phyloP scores from a whole-genome alignment of 2,797 vertebrate genomes.

The Spinus pinus region DNA sequence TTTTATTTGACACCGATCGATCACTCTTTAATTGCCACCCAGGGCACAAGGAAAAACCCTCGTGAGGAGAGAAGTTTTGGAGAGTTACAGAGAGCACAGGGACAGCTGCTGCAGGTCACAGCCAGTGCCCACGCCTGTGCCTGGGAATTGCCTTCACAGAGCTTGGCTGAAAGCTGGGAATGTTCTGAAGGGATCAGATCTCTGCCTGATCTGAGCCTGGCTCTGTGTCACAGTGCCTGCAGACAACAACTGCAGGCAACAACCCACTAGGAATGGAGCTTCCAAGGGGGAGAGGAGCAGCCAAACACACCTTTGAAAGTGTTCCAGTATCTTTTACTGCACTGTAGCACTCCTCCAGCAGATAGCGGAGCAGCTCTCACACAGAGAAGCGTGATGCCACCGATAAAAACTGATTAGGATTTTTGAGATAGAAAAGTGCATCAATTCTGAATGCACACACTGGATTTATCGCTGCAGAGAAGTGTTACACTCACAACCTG shows the following conservation, averaged over 20 bases:
- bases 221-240: not conserved
- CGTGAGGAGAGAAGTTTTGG: not conserved
- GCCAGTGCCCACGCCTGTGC: not conserved
- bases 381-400: not conserved
- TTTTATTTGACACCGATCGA: conserved; percentile 45
- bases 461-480: not conserved
- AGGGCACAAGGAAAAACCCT: not conserved
- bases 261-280: not conserved
- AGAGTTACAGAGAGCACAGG: not conserved
- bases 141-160: not conserved
- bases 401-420: not conserved
- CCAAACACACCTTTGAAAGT: not conserved
- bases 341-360: not conserved
- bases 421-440: not conserved
- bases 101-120: not conserved
- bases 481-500: not conserved
- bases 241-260: not conserved
- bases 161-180: not conserved
- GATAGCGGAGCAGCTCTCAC: not conserved
- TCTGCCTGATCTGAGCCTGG: not conserved
- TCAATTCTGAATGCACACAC: not conserved
- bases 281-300: not conserved
- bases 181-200: not conserved
- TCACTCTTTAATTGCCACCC: conserved; percentile 1
- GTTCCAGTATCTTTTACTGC: not conserved